Evolutionary conservation across 2,797 vertebrate species (phyloP).

Genomic region (Crocidura indochinensis): DNA sequence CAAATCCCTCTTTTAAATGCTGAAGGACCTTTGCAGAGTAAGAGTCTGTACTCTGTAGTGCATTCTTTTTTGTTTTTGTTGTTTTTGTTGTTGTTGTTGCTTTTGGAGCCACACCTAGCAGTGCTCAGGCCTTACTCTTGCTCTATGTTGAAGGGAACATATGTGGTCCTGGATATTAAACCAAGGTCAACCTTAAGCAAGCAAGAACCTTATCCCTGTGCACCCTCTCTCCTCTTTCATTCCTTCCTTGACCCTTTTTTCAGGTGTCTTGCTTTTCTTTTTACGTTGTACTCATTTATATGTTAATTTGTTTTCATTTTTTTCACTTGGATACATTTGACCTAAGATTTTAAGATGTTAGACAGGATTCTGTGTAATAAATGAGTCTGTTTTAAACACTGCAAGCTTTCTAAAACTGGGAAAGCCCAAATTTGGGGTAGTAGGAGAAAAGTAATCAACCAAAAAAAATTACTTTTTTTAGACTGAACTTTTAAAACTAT

Average conservation of each 20-base stretch:
- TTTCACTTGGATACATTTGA: constrained; percentile 52
- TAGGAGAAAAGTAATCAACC: constrained; percentile 21
- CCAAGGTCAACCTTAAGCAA: too few relatives aligned
- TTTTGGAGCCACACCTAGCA: too few relatives aligned
- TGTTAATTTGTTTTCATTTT: constrained; percentile 61
- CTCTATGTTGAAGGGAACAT: too few relatives aligned
- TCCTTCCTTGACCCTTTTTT: too few relatives aligned
- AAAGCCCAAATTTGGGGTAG: constrained; percentile 34
- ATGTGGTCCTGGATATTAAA: too few relatives aligned
- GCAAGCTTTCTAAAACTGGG: constrained; percentile 32
- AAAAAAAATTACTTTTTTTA: neutral
- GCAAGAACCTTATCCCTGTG: too few relatives aligned
- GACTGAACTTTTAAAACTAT: constrained; percentile 17
- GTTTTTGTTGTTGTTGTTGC: neutral
- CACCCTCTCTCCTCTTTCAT: too few relatives aligned
- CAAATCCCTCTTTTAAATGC: constrained; percentile 40
- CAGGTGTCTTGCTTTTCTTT: too few relatives aligned
- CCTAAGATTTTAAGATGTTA: constrained; percentile 59
- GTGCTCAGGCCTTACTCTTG: too few relatives aligned
- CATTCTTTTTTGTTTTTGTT: neutral
- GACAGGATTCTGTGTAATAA: constrained; percentile 63
- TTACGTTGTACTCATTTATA: neutral
- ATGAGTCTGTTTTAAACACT: neutral
- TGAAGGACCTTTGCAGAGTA: neutral
- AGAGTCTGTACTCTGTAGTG: constrained; percentile 33